Evolutionary conservation across 2,113 vertebrate genomes (phyloP).

Genomic region (Oryzias celebensis): DNA sequence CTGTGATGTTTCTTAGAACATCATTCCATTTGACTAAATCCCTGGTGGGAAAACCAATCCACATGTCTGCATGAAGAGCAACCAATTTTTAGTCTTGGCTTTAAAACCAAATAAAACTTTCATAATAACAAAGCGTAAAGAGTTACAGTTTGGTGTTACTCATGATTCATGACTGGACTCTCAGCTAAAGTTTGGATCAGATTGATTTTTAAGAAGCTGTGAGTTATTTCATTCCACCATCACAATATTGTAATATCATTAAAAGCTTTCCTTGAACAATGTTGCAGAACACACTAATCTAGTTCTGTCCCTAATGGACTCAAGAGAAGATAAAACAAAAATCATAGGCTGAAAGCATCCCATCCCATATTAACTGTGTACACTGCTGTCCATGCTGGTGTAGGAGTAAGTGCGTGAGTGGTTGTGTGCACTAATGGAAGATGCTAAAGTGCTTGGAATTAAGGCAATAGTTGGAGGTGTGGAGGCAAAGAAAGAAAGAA

Average conservation of each 20-base stretch:
- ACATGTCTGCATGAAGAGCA: neutral
- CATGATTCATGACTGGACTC: conserved; percentile 27
- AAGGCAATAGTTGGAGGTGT: conserved; percentile 5
- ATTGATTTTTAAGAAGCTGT: conserved; percentile 27
- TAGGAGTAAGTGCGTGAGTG: conserved; percentile 13
- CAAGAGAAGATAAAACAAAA: conserved; percentile 7
- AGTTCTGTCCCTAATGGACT: conserved; percentile 41
- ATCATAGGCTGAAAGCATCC: conserved; percentile 17
- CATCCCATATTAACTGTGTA: neutral
- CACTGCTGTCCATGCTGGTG: conserved; percentile 9
- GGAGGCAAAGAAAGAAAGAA: neutral
- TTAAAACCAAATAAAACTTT: conserved; percentile 27
- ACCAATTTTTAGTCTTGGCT: conserved; percentile 6
- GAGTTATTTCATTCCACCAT: conserved; percentile 21
- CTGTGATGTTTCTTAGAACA: neutral
- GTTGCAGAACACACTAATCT: conserved; percentile 34
- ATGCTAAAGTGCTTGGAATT: conserved; percentile 16
- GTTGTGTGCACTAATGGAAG: conserved; percentile 6
- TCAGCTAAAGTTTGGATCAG: conserved; percentile 15
- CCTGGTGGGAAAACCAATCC: conserved; percentile 6
- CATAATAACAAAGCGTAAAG: conserved; percentile 16
- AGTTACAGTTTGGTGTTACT: neutral
- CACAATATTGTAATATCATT: conserved; percentile 21
- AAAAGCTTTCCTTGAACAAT: conserved; percentile 1
- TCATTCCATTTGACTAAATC: neutral